Evolutionary conservation across 2,888 invertebrate genomes (phyloP).

Genomic region (Ctena decussata): DNA sequence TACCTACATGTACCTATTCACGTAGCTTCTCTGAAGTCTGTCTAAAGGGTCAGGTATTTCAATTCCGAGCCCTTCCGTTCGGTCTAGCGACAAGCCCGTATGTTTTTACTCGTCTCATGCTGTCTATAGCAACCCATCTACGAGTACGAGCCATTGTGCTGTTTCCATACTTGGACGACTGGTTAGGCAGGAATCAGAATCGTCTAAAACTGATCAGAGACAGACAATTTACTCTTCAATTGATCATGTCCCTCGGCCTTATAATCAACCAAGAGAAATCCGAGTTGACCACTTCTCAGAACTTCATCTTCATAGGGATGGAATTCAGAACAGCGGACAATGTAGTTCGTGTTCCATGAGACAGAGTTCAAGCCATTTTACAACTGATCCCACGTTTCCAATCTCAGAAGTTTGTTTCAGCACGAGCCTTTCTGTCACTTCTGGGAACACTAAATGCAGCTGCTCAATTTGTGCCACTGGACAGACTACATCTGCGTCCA

Average conservation of each 20-base stretch:
- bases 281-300: conserved; percentile 31
- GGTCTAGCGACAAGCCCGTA: neutral
- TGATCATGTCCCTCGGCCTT: neutral
- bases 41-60: neutral
- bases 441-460: conserved; percentile 17
- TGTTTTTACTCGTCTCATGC: neutral
- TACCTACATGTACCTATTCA: conserved; percentile 1
- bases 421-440: conserved; percentile 19
- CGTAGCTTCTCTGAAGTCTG: neutral
- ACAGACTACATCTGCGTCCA: conserved; percentile 29
- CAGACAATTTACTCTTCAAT: neutral
- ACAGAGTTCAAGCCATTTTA: neutral
- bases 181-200: neutral
- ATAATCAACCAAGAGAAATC: conserved; percentile 25
- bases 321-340: neutral
- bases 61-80: conserved; percentile 1
- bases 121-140: neutral
- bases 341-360: neutral
- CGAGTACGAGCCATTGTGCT: neutral
- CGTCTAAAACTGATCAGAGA: neutral
- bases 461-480: conserved; percentile 28
- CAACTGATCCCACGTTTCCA: neutral
- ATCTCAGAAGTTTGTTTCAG: neutral
- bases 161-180: conserved; percentile 3
- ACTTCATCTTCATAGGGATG: conserved; percentile 30